Evolutionary conservation across 53 echinoderm and acorn worm genomes (phyloP), one percentile per base, ranked within the genome.

Genomic region (Pentamera pediparva): DNA sequence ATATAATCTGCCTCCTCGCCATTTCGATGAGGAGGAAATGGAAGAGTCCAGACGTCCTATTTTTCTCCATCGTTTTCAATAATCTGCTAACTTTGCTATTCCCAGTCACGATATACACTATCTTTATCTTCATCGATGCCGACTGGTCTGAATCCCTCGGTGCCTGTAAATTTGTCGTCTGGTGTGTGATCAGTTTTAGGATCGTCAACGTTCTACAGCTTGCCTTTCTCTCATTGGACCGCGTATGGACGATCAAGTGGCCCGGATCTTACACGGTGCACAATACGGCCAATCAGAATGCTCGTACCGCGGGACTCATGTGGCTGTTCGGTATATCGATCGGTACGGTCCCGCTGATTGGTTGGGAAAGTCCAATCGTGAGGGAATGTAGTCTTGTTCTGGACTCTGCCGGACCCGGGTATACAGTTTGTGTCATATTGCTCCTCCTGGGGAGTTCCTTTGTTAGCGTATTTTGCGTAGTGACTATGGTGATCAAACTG

Each of bases 211-310:
- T 84, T 7, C 74, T 93, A 4, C 89, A 93, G 53, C 78, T 89
- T 7, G 78, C 89, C 11, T 93, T 87, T 61, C 76, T 93, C 9
- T 74, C 94, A 0, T 67, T 93, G 65, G 94, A 93, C 64, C 86
- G 94, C 15, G 94, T 93, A 17, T 93, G 94, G 94, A 86, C 89
- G 1, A 61, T 93, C 24, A 93, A 93, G 62, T 93, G 94, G 94
- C 89, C 94, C 21, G 62, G 86, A 25, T 83, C 94, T 11, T 93
- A 93, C 70, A 81, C 86, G 21, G 64, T 87, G 15, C 94, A 93
- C 61, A 89, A 89, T 63, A 84, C 94, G 7, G 80, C 89, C 22
- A 65, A 84, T 22, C 89, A 89, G 64, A 93, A 87, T 33, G 81
- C 84, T 41, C 70, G 84, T 31, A 93, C 86, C 21, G 87, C 81